A percentile compares a stretch with the other conserved stretches of the same genome.
phyloP scores from a whole-genome alignment of 2,113 vertebrate species.

The Leucoraja erinaceus region DNA sequence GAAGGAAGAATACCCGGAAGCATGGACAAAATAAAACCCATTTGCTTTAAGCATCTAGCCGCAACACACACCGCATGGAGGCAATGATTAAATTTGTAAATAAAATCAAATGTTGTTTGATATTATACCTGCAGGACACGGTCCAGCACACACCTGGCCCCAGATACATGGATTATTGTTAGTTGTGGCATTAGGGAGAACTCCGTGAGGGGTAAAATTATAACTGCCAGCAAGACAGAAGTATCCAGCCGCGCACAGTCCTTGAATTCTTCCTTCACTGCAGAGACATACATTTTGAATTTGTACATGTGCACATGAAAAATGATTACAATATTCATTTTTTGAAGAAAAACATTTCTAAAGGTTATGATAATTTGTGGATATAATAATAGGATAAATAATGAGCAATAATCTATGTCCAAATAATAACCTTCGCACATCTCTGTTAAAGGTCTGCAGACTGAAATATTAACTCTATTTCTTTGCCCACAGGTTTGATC shows the following conservation, averaged over 20 bases:
- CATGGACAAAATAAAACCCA: no score
- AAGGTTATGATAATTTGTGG: neutral
- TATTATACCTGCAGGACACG: conserved; percentile 71
- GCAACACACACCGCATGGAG: neutral
- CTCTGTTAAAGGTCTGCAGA: neutral
- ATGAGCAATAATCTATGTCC: neutral
- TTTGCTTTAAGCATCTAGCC: neutral
- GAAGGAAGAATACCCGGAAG: neutral
- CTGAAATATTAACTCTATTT: no score
- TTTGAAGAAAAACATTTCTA: neutral
- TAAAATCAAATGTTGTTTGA: neutral
- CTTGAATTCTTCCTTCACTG: conserved; percentile 69
- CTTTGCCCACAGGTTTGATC: no score
- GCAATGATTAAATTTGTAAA: neutral
- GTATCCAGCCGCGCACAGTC: conserved; percentile 73
- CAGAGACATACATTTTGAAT: neutral
- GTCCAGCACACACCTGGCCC: conserved; percentile 65
- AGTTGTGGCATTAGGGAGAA: conserved; percentile 44
- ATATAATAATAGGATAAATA: neutral
- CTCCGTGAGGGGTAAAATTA: conserved; percentile 56
- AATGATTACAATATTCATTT: neutral
- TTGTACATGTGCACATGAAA: neutral
- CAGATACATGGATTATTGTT: conserved; percentile 52
- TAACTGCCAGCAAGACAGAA: conserved; percentile 74
- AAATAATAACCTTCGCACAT: neutral